Conservation (phyloP, 2,888 invertebrate genomes). For the Ptychoptera albimana region DNA sequence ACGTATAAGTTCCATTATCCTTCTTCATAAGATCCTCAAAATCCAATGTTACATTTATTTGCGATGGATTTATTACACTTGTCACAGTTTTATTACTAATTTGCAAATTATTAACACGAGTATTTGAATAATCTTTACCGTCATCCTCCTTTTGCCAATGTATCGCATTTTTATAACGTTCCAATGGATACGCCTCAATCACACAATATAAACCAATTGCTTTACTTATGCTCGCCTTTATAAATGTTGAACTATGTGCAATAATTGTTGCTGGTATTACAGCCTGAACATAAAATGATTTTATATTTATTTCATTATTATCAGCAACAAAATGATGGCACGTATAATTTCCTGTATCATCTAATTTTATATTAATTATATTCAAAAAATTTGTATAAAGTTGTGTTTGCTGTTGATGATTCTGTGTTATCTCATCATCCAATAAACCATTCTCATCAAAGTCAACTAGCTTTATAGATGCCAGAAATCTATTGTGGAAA, state of each 20-base stretch:
- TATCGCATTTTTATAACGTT: constrained; percentile 18
- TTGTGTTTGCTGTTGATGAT: constrained; percentile 25
- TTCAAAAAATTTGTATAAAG: constrained; percentile 33
- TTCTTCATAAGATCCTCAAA: constrained; percentile 42
- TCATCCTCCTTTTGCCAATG: constrained; percentile 42
- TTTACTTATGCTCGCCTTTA: constrained; percentile 36
- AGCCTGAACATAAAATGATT: constrained; percentile 25
- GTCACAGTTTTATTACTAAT: constrained; percentile 25
- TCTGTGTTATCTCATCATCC: constrained; percentile 9
- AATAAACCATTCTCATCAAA: constrained; percentile 7
- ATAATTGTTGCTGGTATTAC: constrained; percentile 34
- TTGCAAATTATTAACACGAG: constrained; percentile 8
- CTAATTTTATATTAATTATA: constrained; percentile 35
- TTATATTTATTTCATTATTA: constrained; percentile 20
- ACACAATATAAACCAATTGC: constrained; percentile 36
- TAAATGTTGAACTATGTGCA: constrained; percentile 25
- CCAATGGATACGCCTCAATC: constrained; percentile 42
- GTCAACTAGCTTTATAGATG: constrained; percentile 3
- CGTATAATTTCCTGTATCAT: constrained; percentile 42
- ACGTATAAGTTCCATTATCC: constrained; percentile 58
- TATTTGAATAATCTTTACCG: constrained; percentile 7
- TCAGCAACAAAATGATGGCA: constrained; percentile 35
- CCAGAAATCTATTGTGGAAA: background rate
- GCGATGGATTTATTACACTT: constrained; percentile 36
- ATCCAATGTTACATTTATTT: constrained; percentile 39